These are phyloP conservation scores for Lepilemur ruficaudatus DNA, from an alignment of 2,797 vertebrate genomes.

Conservation along the genomic window DNA sequence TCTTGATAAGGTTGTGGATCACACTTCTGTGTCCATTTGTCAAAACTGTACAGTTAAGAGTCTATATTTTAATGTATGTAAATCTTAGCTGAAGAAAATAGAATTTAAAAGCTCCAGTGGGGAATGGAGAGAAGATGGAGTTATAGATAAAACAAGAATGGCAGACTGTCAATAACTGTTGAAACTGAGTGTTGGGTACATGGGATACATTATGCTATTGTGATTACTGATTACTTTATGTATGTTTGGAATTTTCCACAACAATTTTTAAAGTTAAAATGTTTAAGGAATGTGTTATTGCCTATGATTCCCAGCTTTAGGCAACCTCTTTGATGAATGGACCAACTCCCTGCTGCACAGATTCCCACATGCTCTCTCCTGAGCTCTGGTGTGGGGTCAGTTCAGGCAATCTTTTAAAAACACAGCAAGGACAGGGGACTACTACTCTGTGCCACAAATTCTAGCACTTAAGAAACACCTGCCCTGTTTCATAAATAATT, in stretches of 20 bases:
- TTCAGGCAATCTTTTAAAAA: neutral
- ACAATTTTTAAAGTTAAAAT: neutral
- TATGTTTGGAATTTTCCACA: neutral
- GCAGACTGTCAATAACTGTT: neutral
- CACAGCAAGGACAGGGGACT: neutral
- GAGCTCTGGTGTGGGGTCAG: neutral
- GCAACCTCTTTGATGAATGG: neutral
- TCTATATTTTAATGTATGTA: neutral
- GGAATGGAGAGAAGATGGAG: neutral
- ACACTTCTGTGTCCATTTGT: neutral
- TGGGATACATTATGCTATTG: neutral
- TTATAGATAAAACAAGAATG: neutral
- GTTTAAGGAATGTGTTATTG: neutral
- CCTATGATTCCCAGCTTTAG: neutral
- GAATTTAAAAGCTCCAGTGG: neutral
- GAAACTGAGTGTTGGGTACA: neutral
- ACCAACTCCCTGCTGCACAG: neutral
- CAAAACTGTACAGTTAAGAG: neutral
- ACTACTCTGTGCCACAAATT: neutral
- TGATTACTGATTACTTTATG: neutral
- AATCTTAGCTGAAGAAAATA: neutral
- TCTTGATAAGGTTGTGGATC: neutral
- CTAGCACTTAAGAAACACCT: neutral
- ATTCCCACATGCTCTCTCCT: fast-evolving
- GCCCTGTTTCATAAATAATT: neutral